Evolutionary conservation across 2,113 vertebrate species (phyloP), one percentile per base, ranked within the genome.

Genomic region (Corvus cornix): DNA sequence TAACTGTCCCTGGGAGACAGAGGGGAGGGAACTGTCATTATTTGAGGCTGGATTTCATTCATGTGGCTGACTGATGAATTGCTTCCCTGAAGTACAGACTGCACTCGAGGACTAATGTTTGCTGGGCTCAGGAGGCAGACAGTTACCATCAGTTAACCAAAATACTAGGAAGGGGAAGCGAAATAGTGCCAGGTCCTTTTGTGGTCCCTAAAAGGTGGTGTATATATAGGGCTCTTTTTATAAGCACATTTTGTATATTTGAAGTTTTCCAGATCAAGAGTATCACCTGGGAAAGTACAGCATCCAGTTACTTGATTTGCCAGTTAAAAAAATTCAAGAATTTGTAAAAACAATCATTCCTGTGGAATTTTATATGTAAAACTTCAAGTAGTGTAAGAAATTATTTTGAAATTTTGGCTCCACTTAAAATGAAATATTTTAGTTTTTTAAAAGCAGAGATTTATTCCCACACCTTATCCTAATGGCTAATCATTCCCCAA

Each of bases 1-100:
- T 82, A 89, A 90, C 59, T 76, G 68, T 79, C 62, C 85, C 78
- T 93, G 70, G 46, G 87, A 96, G 78, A 85, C 78, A 83, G 43
- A 94, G 30, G 43, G 78, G 87, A 87, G 84, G 60, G 35, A 88
- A 86, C 35, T 80, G 83, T 83, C 89, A 55, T 76, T 93, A 33
- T 79, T 19, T 80, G 55, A 77, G 59, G 48, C 19, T 86, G 70
- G 74, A 73, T 94, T 95, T 91, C 91, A 80, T 93, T 91, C 86
- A 66, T 4, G 11, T 84, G 60, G 72, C 60, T 84, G 68, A 69
- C 90, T 70, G 87, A 95, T 52, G 8, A 94, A 95, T 88, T 49
- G 51, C 16, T 74, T 90, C 93, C 68, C 59, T 94, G 52, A 95
- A 90, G 63, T 59, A 88, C 67, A 80, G 80, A 90, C 51, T 83